Evolutionary conservation across 1,140 invertebrate genomes (phyloP).

Genomic region (Psilanteris sp.): DNA sequence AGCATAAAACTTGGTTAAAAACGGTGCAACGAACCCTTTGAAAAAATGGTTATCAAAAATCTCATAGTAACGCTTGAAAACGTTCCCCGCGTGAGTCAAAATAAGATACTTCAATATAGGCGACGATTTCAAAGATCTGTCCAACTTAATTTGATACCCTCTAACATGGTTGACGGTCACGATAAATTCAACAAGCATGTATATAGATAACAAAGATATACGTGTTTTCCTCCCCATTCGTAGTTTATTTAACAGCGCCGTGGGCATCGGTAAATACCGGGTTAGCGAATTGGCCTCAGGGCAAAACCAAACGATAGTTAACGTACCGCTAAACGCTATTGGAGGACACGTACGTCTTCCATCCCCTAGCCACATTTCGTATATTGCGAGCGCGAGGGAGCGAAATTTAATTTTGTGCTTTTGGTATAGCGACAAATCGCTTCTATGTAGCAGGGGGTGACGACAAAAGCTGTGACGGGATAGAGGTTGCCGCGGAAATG

Average conservation of each 20-base stretch:
- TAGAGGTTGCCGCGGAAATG: constrained; percentile 50
- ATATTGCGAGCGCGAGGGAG: constrained; percentile 76
- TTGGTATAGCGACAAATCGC: constrained; percentile 77
- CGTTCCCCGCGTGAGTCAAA: background rate
- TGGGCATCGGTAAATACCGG: constrained; percentile 80
- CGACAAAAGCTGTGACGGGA: constrained; percentile 63
- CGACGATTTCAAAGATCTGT: constrained; percentile 53
- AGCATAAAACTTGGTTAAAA: constrained; percentile 6
- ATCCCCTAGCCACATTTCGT: constrained; percentile 66
- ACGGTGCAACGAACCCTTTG: constrained; percentile 1
- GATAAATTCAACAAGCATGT: constrained; percentile 58
- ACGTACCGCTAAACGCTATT: constrained; percentile 80
- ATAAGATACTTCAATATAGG: constrained; percentile 17
- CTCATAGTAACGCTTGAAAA: constrained; percentile 3
- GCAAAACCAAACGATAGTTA: constrained; percentile 79
- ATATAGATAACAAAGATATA: constrained; percentile 65
- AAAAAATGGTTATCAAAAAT: constrained; percentile 11
- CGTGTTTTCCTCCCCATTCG: constrained; percentile 64
- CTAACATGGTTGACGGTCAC: constrained; percentile 45
- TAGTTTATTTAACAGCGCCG: constrained; percentile 80
- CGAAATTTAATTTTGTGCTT: constrained; percentile 80
- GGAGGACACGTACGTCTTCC: constrained; percentile 68
- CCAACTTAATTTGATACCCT: constrained; percentile 56
- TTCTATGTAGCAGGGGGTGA: constrained; percentile 56
- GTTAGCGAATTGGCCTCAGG: constrained; percentile 79